Percentiles rank a stretch among this genome's conserved stretches.
Conservation (phyloP, 2,113 vertebrate genomes). For the Anoura caudifer region DNA sequence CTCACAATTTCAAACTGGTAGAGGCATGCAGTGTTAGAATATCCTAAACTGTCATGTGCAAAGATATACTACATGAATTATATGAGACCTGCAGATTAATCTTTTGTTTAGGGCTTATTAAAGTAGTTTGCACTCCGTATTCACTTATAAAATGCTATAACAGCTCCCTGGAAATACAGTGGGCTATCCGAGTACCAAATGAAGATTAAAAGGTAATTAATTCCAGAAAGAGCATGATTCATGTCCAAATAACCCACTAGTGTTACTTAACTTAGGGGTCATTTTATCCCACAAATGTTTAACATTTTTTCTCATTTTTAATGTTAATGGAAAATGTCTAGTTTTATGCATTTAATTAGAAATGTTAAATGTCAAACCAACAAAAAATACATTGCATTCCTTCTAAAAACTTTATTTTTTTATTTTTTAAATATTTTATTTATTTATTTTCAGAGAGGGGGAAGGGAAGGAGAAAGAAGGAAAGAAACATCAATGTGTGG, state of each 20-base stretch:
- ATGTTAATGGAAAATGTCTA: not conserved
- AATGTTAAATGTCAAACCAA: not conserved
- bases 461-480: no score
- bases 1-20: not conserved
- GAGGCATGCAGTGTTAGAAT: not conserved
- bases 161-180: not conserved
- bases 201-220: conserved; percentile 22
- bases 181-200: not conserved
- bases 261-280: not conserved
- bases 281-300: not conserved
- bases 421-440: no score
- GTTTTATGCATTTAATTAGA: not conserved
- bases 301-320: conserved; percentile 21
- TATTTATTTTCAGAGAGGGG: no score
- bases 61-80: not conserved
- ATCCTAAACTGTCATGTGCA: not conserved
- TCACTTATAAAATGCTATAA: not conserved
- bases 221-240: not conserved
- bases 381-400: not conserved
- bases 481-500: no score
- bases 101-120: not conserved
- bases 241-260: not conserved
- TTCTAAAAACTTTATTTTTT: not conserved
- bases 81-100: not conserved
- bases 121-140: not conserved